Base-by-base conservation (phyloP, 2,113 vertebrate genomes). In the Willisornis vidua region DNA sequence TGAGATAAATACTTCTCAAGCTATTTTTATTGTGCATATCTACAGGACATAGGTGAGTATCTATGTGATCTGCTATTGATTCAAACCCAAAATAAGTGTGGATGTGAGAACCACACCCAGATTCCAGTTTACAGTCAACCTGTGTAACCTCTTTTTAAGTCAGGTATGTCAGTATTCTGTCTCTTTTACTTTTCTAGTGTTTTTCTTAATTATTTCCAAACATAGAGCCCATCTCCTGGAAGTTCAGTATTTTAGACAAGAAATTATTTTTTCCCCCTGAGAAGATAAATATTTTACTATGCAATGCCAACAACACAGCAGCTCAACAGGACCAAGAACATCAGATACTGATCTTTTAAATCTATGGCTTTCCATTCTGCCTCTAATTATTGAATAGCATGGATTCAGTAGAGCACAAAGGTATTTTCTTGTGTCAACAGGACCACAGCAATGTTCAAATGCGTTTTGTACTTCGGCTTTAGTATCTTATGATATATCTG, bases 381-480 rank as follows among this genome's bases (percentile, higher is more conserved):
- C 16, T 94, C 35, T 81, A 85, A 59, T 85, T 91, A 67, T 49
- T 22, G 78, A 96, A 97, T 83, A 88, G 48, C 24, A 0, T 80
- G 39, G 59, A 80, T 61, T 95, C 93, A 96, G 31, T 33, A 90
- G 93, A 96, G 87, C 94, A 95, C 73, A 90, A 93, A 96, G 84
- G 73, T 63, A 96, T 91, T 94, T 96, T 91, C 87, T 95, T 90
- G 48, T 91, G 93, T 96, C 87, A 96, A 95, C 75, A 94, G 75
- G 75, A 77, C 82, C 39, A 59, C 17, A 72, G 72, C 35, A 91
- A 61, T 73, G 43, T 62, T 94, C 78, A 91, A 95, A 96, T 85
- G 82, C 37, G 93, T 90, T 48, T 80, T 83, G 67, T 90, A 86
- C 67, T 83, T 80, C 18, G 37, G 58, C 71, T 85, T 94, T 78